Conservation (phyloP, 1,140 invertebrate species). For the Anastrepha obliqua region DNA sequence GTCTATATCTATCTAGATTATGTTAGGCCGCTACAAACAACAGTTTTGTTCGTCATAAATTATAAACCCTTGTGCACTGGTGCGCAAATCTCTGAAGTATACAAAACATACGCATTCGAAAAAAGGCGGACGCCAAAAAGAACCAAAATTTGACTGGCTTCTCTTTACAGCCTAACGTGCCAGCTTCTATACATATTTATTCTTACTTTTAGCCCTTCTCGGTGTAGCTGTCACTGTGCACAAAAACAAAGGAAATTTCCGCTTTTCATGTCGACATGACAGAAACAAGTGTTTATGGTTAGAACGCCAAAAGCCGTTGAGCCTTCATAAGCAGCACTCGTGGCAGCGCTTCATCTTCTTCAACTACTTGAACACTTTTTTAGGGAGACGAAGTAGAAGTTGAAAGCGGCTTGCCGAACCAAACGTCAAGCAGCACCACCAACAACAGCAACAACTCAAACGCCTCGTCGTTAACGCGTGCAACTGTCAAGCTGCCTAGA, state of each 20-base stretch:
- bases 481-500: too few relatives aligned
- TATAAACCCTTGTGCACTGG: too few relatives aligned
- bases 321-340: conserved; percentile 6
- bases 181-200: neutral
- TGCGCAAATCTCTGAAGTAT: too few relatives aligned
- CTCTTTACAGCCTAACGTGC: neutral
- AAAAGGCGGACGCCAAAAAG: neutral
- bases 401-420: neutral
- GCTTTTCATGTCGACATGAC: conserved; percentile 51
- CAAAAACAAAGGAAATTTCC: conserved; percentile 31
- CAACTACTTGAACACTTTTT: neutral
- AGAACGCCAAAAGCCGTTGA: conserved; percentile 45
- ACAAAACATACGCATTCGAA: too few relatives aligned
- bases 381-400: neutral
- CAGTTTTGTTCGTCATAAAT: too few relatives aligned
- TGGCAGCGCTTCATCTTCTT: conserved; percentile 2
- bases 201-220: neutral
- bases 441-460: neutral
- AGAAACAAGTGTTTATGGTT: conserved; percentile 51
- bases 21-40: too few relatives aligned
- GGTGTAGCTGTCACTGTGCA: neutral
- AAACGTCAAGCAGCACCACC: neutral
- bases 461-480: neutral
- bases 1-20: too few relatives aligned
- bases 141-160: conserved; percentile 18